Conservation (phyloP, 2,888 invertebrate genomes). For the Galeruca laticollis region DNA sequence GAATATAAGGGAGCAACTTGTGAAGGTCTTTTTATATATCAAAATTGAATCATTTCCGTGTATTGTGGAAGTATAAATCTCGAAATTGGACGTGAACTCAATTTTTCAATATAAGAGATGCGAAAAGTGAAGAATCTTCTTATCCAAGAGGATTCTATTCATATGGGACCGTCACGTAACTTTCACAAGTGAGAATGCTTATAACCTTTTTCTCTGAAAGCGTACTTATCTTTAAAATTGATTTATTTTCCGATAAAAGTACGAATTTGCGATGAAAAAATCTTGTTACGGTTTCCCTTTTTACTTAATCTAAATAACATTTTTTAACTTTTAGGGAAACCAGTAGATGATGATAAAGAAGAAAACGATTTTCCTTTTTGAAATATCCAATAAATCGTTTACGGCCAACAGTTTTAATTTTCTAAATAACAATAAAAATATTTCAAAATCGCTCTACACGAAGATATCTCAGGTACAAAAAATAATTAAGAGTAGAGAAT, state of each 20-base stretch:
- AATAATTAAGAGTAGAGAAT: no score
- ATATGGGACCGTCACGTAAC: slow-evolving; percentile 52
- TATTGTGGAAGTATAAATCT: slow-evolving; percentile 62
- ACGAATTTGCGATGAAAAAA: slow-evolving; percentile 22
- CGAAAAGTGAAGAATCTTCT: slow-evolving; percentile 53
- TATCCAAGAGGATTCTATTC: slow-evolving; percentile 53
- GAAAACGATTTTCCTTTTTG: no score
- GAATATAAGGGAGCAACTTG: slow-evolving; percentile 9
- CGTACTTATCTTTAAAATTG: slow-evolving; percentile 24
- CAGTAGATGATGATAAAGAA: background rate
- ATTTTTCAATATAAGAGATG: slow-evolving; percentile 53
- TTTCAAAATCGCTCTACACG: no score
- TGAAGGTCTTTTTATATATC: slow-evolving; percentile 44
- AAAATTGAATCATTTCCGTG: slow-evolving; percentile 52
- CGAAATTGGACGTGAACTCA: slow-evolving; percentile 65
- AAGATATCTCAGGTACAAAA: no score
- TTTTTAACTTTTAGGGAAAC: background rate
- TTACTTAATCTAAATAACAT: background rate
- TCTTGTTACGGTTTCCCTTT: slow-evolving; percentile 24
- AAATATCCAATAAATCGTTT: no score
- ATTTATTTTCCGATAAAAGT: slow-evolving; percentile 30
- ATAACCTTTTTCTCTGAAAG: slow-evolving; percentile 36
- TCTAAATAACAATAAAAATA: no score
- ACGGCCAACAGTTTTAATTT: no score
- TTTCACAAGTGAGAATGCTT: slow-evolving; percentile 46